Evolutionary conservation across 53 echinoderm and acorn worm genomes (phyloP).

Genomic region (Zoroaster sp.): DNA sequence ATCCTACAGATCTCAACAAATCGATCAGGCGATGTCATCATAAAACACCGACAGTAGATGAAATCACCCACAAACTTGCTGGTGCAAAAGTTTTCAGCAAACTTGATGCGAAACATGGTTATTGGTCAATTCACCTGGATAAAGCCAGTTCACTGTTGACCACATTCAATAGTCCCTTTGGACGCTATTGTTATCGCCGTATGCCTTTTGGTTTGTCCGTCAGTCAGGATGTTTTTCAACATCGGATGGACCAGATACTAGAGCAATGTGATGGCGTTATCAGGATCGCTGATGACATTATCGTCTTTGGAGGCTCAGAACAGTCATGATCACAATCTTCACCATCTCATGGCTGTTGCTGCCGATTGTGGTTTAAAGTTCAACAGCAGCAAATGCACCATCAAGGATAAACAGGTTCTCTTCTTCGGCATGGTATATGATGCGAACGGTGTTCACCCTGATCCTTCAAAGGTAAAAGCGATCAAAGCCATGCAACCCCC

Average conservation of each 20-base stretch:
- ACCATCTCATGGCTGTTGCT: conserved; percentile 35
- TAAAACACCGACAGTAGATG: conserved; percentile 57
- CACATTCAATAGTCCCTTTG: conserved; percentile 62
- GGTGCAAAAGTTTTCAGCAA: no score
- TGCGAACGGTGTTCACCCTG: conserved; percentile 53
- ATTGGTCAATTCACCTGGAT: conserved; percentile 66
- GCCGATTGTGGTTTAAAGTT: conserved; percentile 19
- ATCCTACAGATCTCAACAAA: conserved; percentile 63
- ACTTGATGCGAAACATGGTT: conserved; percentile 67
- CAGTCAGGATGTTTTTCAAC: no score
- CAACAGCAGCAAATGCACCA: conserved; percentile 49
- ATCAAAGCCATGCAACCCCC: conserved; percentile 43
- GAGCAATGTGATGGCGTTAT: conserved; percentile 57
- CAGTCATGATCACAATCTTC: conserved; percentile 50
- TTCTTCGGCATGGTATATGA: conserved; percentile 66
- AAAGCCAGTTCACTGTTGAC: conserved; percentile 29
- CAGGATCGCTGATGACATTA: conserved; percentile 53
- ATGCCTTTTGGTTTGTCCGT: no score
- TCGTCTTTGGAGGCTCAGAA: conserved; percentile 17
- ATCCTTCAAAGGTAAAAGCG: conserved; percentile 49
- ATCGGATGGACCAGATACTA: conserved; percentile 60
- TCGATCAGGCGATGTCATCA: conserved; percentile 55
- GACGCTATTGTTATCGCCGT: conserved; percentile 52
- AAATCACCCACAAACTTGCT: conserved; percentile 64
- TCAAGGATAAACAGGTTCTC: conserved; percentile 26